Base-by-base conservation (phyloP, 2,113 vertebrate species). In the Corythornis madagascariensis region DNA sequence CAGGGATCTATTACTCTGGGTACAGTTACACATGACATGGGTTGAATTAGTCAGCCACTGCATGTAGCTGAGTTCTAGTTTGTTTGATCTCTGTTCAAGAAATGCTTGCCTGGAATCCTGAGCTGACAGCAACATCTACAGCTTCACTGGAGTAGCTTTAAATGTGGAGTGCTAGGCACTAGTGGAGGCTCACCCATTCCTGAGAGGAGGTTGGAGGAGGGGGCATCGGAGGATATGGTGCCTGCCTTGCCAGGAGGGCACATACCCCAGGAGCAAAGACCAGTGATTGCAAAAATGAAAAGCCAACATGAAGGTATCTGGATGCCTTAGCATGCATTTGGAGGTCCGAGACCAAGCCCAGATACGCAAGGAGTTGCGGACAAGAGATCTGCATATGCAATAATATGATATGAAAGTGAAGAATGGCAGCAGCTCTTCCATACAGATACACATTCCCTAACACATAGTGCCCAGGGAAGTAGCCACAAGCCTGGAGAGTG, bases 121-220 rank as follows among this genome's bases (percentile, higher is more conserved):
- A 97, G 96, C 95, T 93, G 92, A 97, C 92, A 92, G 92, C 90
- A 95, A 95, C 76, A 92, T 73, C 95, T 95, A 95, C 85, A 96
- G 92, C 90, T 94, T 96, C 72, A 93, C 91, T 88, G 94, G 86
- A 94, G 92, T 94, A 94, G 96, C 96, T 96, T 97, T 96, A 96
- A 94, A 96, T 6, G 53, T 74, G 94, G 89, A 97, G 96, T 97
- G 94, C 95, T 97, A 97, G 97, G 97, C 97, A 98, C 97, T 95
- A 94, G 86, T 93, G 96, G 96, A 96, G 95, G 91, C 90, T 97
- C 96, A 97, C 93, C 91, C 95, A 95, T 97, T 96, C 97, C 97
- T 97, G 96, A 97, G 89, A 97, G 91, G 92, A 96, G 79, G 91
- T 42, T 26, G 21, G 84, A 95, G 79, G 95, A 96, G 93, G 92